Percentiles rank a stretch among this genome's conserved stretches.
Evolutionary conservation across 2,888 invertebrate species (phyloP).

Genomic region (Rhamnusium bicolor): DNA sequence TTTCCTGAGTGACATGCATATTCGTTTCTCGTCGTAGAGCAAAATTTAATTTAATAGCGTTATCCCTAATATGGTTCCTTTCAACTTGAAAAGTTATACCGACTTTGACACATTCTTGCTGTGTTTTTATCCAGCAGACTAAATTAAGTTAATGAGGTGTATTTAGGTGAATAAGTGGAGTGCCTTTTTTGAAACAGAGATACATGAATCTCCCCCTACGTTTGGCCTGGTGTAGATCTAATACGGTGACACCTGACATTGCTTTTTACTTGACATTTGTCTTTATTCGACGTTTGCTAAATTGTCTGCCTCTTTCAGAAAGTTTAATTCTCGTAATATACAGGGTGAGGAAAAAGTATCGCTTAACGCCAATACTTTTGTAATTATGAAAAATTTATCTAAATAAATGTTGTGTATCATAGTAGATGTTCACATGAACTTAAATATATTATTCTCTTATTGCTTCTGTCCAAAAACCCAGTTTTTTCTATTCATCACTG

Average conservation of each 20-base stretch:
- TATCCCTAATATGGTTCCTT: slow-evolving; percentile 46
- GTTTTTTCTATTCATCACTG: too few relatives aligned
- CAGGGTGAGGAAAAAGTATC: too few relatives aligned
- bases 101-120: slow-evolving; percentile 58
- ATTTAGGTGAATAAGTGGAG: slow-evolving; percentile 67
- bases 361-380: too few relatives aligned
- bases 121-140: slow-evolving; percentile 51
- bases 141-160: slow-evolving; percentile 61
- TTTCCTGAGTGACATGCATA: not conserved
- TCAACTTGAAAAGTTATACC: slow-evolving; percentile 55
- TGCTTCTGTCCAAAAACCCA: too few relatives aligned
- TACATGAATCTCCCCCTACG: slow-evolving; percentile 66
- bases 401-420: too few relatives aligned
- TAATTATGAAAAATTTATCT: too few relatives aligned
- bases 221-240: slow-evolving; percentile 64
- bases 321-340: not conserved
- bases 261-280: slow-evolving; percentile 66
- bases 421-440: too few relatives aligned
- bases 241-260: slow-evolving; percentile 67
- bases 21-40: not conserved
- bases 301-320: not conserved
- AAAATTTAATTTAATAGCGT: slow-evolving; percentile 13
- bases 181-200: slow-evolving; percentile 63
- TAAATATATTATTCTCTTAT: too few relatives aligned
- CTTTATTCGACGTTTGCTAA: slow-evolving; percentile 57